Conservation (phyloP, 2,888 invertebrate species). For the Volucella bombylans region DNA sequence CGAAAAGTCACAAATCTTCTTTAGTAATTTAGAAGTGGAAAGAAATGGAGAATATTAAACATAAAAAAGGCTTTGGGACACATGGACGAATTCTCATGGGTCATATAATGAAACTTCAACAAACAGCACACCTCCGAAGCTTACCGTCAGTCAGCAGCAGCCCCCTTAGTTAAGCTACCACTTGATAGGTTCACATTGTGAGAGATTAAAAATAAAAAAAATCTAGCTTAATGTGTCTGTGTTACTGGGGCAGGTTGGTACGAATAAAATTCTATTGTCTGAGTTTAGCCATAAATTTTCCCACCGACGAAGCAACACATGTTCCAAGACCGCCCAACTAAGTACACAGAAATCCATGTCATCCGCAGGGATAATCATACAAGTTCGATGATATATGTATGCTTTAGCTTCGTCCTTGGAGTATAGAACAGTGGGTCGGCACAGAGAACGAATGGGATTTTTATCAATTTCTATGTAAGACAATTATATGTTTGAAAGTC, state of each 20-base stretch:
- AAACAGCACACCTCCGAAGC: conserved; percentile 42
- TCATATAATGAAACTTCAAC: conserved; percentile 57
- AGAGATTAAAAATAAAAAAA: conserved; percentile 25
- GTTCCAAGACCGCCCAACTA: conserved; percentile 44
- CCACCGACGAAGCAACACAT: conserved; percentile 53
- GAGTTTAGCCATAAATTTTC: conserved; percentile 64
- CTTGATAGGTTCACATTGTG: conserved; percentile 60
- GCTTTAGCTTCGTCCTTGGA: conserved; percentile 35
- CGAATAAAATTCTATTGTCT: conserved; percentile 52
- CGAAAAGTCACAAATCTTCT: too few relatives aligned
- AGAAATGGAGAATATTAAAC: background rate
- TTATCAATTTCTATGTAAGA: too few relatives aligned
- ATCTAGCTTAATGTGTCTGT: background rate
- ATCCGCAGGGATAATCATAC: conserved; percentile 63
- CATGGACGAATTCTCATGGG: conserved; percentile 47
- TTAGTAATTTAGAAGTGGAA: conserved; percentile 4
- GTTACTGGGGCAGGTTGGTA: background rate
- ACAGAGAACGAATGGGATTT: background rate
- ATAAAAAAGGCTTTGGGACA: conserved; percentile 6
- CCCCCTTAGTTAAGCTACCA: conserved; percentile 47
- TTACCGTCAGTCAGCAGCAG: conserved; percentile 25
- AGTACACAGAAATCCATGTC: conserved; percentile 58
- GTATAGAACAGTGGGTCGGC: background rate
- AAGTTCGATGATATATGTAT: conserved; percentile 64
- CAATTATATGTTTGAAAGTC: too few relatives aligned